Conservation (phyloP, 1,140 invertebrate species). For the Platorchestia sp. region DNA sequence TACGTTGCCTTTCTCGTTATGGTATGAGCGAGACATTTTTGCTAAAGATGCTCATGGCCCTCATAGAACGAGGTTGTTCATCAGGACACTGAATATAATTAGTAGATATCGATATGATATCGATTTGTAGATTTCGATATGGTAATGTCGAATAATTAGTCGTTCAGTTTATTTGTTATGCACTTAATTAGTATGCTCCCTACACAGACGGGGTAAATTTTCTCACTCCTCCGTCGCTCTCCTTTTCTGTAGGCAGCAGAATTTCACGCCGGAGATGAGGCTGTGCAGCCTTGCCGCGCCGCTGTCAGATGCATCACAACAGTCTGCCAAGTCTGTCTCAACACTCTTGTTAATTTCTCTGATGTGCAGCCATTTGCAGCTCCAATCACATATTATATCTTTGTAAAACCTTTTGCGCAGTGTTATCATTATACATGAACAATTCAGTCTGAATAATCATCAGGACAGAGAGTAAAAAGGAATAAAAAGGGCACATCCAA, state of each 20-base stretch:
- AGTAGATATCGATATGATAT: background rate
- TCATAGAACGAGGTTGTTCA: background rate
- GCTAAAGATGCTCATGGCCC: background rate
- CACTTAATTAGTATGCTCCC: background rate
- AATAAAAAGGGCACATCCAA: background rate
- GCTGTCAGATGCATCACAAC: background rate
- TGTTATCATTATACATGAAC: background rate
- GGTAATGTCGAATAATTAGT: background rate
- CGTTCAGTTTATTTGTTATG: background rate
- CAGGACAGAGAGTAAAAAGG: background rate
- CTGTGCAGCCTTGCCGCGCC: background rate
- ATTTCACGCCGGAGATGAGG: background rate
- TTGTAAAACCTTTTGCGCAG: background rate
- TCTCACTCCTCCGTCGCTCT: background rate
- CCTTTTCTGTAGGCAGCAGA: background rate
- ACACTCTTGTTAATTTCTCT: background rate
- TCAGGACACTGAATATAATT: background rate
- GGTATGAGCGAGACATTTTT: background rate
- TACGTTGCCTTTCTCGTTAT: background rate
- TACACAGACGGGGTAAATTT: background rate
- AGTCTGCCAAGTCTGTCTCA: background rate
- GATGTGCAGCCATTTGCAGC: background rate
- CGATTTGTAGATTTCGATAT: background rate
- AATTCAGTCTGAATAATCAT: background rate
- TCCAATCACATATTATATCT: background rate